Conservation (phyloP, 23 tunicate species). For the Styela clava region DNA sequence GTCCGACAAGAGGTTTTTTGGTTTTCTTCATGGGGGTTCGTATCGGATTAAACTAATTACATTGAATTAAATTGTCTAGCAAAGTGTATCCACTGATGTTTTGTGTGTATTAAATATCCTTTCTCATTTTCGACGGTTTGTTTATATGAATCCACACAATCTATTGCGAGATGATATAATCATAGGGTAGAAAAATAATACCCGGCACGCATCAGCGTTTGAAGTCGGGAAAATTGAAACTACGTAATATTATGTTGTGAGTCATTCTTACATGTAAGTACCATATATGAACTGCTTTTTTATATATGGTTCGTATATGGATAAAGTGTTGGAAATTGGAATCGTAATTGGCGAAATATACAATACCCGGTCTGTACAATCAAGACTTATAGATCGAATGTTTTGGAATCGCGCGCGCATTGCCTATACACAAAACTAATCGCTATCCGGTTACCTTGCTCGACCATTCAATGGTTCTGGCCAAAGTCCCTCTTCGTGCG, state of each 20-base stretch:
- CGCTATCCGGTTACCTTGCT: constrained; percentile 29
- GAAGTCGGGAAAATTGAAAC: neutral
- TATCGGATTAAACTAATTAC: no score
- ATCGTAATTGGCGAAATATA: constrained; percentile 8
- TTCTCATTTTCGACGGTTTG: neutral
- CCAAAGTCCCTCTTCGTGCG: constrained; percentile 21
- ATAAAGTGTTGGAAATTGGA: no score
- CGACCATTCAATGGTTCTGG: constrained; percentile 8
- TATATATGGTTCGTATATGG: no score
- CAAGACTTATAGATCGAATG: neutral
- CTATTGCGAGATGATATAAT: neutral
- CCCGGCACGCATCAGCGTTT: neutral
- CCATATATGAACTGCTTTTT: no score
- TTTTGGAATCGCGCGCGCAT: constrained; percentile 9
- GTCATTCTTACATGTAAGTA: no score
- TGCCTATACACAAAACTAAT: constrained; percentile 33
- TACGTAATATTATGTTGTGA: no score
- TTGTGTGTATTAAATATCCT: neutral
- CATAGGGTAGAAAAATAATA: neutral
- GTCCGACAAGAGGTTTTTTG: neutral
- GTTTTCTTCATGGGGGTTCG: no score
- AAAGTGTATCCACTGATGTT: no score
- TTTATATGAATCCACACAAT: neutral
- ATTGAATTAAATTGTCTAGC: no score
- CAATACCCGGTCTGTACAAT: constrained; percentile 5